Percentiles rank a stretch among this genome's conserved stretches.
phyloP scores from a whole-genome alignment of 1,140 invertebrate species.

The Drepana arcuata region DNA sequence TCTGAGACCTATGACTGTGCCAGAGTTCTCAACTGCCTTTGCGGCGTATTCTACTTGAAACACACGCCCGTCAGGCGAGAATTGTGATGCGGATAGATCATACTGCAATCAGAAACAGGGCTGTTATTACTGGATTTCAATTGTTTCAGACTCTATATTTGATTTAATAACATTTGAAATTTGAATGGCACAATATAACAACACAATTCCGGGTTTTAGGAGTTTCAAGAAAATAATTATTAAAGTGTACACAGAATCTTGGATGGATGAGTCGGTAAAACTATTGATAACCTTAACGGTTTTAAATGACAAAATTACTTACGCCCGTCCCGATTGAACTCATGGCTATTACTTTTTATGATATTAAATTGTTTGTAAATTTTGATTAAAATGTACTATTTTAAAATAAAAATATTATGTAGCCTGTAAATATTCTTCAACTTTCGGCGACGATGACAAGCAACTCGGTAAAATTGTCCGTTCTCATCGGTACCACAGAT shows the following conservation, averaged over 20 bases:
- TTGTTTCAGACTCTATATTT: too few species aligned
- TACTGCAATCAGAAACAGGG: slow-evolving; percentile 84
- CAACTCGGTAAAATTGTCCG: not conserved
- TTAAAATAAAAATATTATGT: too few species aligned
- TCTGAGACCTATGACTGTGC: slow-evolving; percentile 94
- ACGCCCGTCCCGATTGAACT: slow-evolving; percentile 97
- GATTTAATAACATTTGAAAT: too few species aligned
- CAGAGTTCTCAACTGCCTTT: slow-evolving; percentile 99
- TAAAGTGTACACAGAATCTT: slow-evolving; percentile 33
- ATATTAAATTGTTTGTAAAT: too few species aligned
- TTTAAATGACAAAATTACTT: slow-evolving; percentile 63
- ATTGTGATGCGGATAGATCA: slow-evolving; percentile 99
- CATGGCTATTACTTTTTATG: slow-evolving; percentile 78
- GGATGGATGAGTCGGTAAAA: not conserved
- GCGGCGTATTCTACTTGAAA: slow-evolving; percentile 99
- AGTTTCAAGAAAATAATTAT: slow-evolving; percentile 27
- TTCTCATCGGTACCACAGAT: too few species aligned
- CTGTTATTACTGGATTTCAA: too few species aligned
- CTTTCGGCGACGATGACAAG: slow-evolving; percentile 1
- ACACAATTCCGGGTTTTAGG: too few species aligned
- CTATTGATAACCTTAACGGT: slow-evolving; percentile 2
- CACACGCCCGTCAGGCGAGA: slow-evolving; percentile 98
- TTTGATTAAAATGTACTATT: too few species aligned
- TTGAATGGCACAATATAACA: too few species aligned
- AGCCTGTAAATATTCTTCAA: too few species aligned